These are phyloP conservation scores for Gnathonemus echidnorhynchus DNA, from an alignment of 2,113 vertebrate species.

Conservation along the genomic window DNA sequence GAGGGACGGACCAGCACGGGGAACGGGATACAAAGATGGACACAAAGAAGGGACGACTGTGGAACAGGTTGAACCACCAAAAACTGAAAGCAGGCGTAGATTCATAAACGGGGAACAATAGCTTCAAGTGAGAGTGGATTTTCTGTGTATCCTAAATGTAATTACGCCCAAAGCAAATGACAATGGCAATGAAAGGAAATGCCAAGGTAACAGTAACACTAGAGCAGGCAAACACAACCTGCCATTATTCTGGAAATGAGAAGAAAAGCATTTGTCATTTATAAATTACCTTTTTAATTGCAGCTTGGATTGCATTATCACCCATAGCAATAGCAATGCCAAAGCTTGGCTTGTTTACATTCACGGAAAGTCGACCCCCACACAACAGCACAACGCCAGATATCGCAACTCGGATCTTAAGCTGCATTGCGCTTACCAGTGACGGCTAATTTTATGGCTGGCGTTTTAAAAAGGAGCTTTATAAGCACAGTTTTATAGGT, in stretches of 20 bases:
- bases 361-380: neutral
- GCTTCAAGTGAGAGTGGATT: neutral
- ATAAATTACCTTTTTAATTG: neutral
- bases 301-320: neutral
- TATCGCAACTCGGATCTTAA: neutral
- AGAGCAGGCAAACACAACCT: conserved; percentile 36
- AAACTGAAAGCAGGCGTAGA: neutral
- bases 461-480: neutral
- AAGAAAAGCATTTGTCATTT: conserved; percentile 62
- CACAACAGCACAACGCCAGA: neutral
- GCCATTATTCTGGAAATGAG: conserved; percentile 49
- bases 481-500: neutral
- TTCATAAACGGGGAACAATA: neutral
- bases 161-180: neutral
- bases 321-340: neutral
- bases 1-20: neutral
- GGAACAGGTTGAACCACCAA: conserved; percentile 35
- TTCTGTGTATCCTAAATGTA: neutral
- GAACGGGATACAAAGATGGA: conserved; percentile 34
- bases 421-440: neutral
- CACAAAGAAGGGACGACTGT: conserved; percentile 36
- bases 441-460: neutral
- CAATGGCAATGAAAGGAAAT: conserved; percentile 45
- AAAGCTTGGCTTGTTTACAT: neutral
- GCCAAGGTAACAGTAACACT: neutral